Base-by-base conservation (phyloP, 2,888 invertebrate species). In the Drosophila neotestacea region DNA sequence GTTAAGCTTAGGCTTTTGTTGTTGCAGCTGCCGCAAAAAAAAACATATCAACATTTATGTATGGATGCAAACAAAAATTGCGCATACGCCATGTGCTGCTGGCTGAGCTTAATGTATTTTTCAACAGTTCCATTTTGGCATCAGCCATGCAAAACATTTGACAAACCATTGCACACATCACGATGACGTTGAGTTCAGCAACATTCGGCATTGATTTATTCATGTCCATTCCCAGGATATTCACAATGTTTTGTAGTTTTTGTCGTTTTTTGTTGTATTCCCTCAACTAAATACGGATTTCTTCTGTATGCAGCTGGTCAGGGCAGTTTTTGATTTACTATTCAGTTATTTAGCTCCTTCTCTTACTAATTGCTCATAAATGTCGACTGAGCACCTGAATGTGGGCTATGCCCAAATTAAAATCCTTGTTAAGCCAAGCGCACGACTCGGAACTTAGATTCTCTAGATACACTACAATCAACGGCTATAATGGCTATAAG, bases 81-180 rank as follows among this genome's bases (percentile, higher is more conserved):
- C 81, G 81, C 86, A 84, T 84, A 86, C 86, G 84, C 81, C 86
- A 71, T 81, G 75, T 84, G 79, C 58, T 62, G 51, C 69, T 0
- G 32, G 28, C 54, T 27, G 39, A 16, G 36, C 42, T 27, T 71
- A 68, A 77, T 78, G 55, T 64, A 77, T 77, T 46, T 77, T 78
- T 75, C 59, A 75, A 42, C 67, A 65, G 56, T 58, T 69, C 56
- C 69, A 69, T 71, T 74, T 74, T 81, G 72, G 47, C 73, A 77
- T 61, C 71, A 68, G 51, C 56, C 62, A 77, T 77, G 77, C 70
- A 62, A 73, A 70, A 60, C 70, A 73, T 60, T 77, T 52, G 42
- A 51, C 65, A 62, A 58, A 47, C 51, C 41, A 63, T 36, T 63
- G 46, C 51, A 76, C 58, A 52, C 54, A 52, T 44, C 69, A 41